phyloP scores from a whole-genome alignment of 2,113 vertebrate species.

The Campylomormyrus tamandua region DNA sequence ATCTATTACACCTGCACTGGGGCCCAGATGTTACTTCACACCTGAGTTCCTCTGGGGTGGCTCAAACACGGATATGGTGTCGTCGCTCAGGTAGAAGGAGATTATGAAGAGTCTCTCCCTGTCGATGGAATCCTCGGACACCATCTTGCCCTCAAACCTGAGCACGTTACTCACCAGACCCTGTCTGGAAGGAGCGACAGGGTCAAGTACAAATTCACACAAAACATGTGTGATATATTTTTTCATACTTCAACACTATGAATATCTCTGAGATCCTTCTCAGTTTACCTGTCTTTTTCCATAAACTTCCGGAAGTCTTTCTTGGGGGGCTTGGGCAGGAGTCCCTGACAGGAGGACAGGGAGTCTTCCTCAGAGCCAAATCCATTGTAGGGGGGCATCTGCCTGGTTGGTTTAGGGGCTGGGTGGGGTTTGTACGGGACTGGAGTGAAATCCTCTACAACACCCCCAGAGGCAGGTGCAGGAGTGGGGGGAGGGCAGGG shows the following conservation, averaged over 20 bases:
- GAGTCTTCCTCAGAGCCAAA: constrained; percentile 94
- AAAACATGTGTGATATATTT: background rate
- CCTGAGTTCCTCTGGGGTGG: constrained; percentile 69
- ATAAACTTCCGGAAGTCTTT: constrained; percentile 72
- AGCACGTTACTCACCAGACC: constrained; percentile 70
- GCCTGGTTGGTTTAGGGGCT: constrained; percentile 52
- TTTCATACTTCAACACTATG: background rate
- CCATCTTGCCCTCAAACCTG: constrained; percentile 65
- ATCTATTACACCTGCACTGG: background rate
- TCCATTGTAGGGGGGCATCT: constrained; percentile 76
- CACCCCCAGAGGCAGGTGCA: constrained; percentile 2
- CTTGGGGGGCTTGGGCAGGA: constrained; percentile 59
- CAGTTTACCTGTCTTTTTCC: constrained; percentile 77
- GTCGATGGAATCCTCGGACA: constrained; percentile 55
- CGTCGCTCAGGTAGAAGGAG: constrained; percentile 74
- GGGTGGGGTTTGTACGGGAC: constrained; percentile 59
- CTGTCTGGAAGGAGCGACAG: constrained; percentile 42
- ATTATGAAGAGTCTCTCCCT: constrained; percentile 67
- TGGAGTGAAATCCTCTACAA: constrained; percentile 73
- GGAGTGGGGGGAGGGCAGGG: constrained; percentile 1
- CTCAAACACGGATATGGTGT: constrained; percentile 77
- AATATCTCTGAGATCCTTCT: background rate
- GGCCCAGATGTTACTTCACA: constrained; percentile 39
- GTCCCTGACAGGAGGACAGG: constrained; percentile 63
- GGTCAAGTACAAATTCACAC: background rate